Conservation (phyloP, 2,113 vertebrate genomes). For the Leucoraja erinaceus region DNA sequence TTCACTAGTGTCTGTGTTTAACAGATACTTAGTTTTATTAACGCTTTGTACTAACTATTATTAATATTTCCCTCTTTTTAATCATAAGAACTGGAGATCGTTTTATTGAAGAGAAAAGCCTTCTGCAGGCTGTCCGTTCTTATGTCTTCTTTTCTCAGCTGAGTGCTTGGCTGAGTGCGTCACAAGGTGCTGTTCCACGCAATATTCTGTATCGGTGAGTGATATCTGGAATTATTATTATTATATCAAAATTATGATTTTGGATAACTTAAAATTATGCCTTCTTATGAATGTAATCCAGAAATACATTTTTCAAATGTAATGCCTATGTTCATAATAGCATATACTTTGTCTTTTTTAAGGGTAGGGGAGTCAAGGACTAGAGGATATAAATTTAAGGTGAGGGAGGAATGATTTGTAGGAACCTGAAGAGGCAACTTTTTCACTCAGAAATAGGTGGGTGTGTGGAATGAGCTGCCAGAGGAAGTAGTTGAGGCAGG, state of each 20-base stretch:
- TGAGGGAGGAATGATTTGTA: no score
- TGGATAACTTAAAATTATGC: background rate
- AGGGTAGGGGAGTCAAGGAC: background rate
- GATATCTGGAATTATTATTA: background rate
- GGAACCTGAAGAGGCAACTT: no score
- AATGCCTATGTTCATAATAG: no score
- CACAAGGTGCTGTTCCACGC: slow-evolving; percentile 90
- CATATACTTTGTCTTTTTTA: background rate
- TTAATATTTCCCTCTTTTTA: slow-evolving; percentile 32
- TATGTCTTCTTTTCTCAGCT: slow-evolving; percentile 98
- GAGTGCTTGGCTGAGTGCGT: slow-evolving; percentile 96
- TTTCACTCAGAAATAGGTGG: background rate
- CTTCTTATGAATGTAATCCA: no score
- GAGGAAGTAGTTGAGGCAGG: no score
- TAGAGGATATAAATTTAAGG: no score
- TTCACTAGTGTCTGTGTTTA: background rate
- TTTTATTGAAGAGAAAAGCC: slow-evolving; percentile 91
- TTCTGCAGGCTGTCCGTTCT: slow-evolving; percentile 87
- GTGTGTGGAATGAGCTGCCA: no score
- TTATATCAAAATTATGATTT: background rate
- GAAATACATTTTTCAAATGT: no score
- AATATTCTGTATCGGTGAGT: slow-evolving; percentile 94
- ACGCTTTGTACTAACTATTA: background rate
- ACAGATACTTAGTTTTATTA: background rate
- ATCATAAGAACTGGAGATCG: slow-evolving; percentile 78